Evolutionary conservation across 1,140 invertebrate genomes (phyloP), one percentile per base, ranked within the genome.

Genomic region (Leptinotarsa defecta): DNA sequence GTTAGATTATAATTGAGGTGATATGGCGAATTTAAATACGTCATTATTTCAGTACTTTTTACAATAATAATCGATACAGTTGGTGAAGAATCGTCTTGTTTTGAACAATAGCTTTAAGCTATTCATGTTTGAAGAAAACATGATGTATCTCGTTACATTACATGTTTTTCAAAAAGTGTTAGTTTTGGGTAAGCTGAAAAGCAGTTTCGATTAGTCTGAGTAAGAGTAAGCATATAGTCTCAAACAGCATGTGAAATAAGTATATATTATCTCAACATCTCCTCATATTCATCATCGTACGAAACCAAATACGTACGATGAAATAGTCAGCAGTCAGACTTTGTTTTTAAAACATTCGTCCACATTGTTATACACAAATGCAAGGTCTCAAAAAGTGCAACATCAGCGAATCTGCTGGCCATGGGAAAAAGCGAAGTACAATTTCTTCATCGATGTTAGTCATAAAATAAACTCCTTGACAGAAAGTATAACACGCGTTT

Each of bases 301-400:
- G 68, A 70, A 70, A 70, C 68, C 68, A 52, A 70, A 48, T 24
- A 70, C 34, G 15, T 68, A 48, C 22, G 15, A 43, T 22, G 34
- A 48, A 48, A 48, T 24, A 70, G 68, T 70, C 68, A 70, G 68
- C 68, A 70, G 17, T 70, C 34, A 70, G 68, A 70, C 68, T 34
- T 70, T 70, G 48, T 70, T 70, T 72, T 48, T 43, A 43, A 73
- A 73, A 73, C 63, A 73, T 73, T 65, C 19, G 48, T 64, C n/a
- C 27, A 73, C 61, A 65, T 64, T 73, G 71, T 73, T 73, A 73
- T 73, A 73, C 71, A 73, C 27, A 48, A 27, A 65, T 19, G 62
- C 71, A 73, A 73, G 71, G 71, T 73, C 71, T 73, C 62, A 65
- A 64, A n/a, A 17, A 73, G 71, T 73, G 61, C 34, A 13, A 65